These are phyloP conservation scores for Syngnathus scovelli DNA, from an alignment of 2,113 vertebrate species.

Conservation along the genomic window DNA sequence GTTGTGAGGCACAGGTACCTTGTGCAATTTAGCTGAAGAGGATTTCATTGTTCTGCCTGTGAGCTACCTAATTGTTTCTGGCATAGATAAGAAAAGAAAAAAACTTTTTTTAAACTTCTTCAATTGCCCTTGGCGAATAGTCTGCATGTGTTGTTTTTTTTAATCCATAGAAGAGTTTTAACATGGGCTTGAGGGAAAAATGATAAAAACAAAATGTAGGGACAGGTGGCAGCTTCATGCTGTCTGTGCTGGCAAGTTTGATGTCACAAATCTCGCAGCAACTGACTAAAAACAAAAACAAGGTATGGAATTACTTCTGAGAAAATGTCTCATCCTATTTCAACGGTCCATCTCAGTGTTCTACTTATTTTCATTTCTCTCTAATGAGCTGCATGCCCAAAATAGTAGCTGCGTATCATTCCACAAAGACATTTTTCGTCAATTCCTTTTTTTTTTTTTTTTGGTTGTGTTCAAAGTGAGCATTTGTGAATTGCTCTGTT, in stretches of 20 bases:
- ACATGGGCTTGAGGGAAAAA: slow-evolving; percentile 5
- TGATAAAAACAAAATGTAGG: slow-evolving; percentile 17
- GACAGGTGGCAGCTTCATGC: slow-evolving; percentile 49
- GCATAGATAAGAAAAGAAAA: too few species aligned
- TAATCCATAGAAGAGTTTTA: background rate
- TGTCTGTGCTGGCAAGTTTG: slow-evolving; percentile 26
- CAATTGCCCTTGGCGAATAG: background rate
- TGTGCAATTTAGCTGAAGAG: background rate
- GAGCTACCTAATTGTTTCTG: too few species aligned
- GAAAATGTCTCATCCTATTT: slow-evolving; percentile 27
- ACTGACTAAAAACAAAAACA: slow-evolving; percentile 24
- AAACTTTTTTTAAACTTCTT: background rate
- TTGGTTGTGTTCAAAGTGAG: slow-evolving; percentile 9
- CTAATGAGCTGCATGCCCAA: slow-evolving; percentile 21
- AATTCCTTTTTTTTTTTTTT: slow-evolving; percentile 8
- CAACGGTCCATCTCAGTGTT: slow-evolving; percentile 23
- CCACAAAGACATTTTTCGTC: background rate
- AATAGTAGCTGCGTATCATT: slow-evolving; percentile 9
- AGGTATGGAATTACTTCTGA: slow-evolving; percentile 31
- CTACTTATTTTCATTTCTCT: slow-evolving; percentile 21
- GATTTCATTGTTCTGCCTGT: too few species aligned
- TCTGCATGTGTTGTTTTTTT: background rate
- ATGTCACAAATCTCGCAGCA: slow-evolving; percentile 30
- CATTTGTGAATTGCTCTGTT: slow-evolving; percentile 11
- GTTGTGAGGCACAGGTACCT: background rate